Conservation (phyloP, 1,140 invertebrate species). For the Platorchestia sp. region DNA sequence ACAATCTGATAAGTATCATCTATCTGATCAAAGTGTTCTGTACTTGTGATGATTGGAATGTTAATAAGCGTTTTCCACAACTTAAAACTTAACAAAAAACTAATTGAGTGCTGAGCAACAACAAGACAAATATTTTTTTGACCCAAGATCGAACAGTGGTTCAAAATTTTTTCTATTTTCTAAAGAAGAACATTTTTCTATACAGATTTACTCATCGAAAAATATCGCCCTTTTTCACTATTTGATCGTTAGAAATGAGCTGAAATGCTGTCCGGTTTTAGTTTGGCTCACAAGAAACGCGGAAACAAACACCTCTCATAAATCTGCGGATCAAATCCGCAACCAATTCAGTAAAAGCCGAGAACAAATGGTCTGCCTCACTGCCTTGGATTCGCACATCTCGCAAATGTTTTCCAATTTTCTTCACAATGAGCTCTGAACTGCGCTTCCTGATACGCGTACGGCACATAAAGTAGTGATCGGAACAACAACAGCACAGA, state of each 20-base stretch:
- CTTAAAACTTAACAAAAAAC: background rate
- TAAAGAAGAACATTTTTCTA: background rate
- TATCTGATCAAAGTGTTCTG: background rate
- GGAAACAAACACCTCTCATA: too few species aligned
- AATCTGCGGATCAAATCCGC: background rate
- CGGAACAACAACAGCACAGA: background rate
- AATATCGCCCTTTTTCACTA: background rate
- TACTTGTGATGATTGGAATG: background rate
- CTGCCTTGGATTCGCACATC: background rate
- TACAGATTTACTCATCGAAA: background rate
- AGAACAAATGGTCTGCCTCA: background rate
- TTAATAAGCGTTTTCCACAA: background rate
- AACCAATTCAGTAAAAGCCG: background rate
- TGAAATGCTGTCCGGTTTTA: too few species aligned
- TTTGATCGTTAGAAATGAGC: background rate
- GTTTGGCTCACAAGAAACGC: too few species aligned
- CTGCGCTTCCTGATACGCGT: too few species aligned
- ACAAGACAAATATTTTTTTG: background rate
- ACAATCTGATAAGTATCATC: background rate
- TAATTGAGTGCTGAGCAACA: background rate
- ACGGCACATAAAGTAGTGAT: background rate
- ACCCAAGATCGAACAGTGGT: background rate
- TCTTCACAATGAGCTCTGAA: background rate
- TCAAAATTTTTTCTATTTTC: background rate
- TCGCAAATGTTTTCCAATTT: background rate